These are phyloP conservation scores for Cynopterus sphinx DNA, from an alignment of 2,797 vertebrate genomes.

Conservation along the genomic window DNA sequence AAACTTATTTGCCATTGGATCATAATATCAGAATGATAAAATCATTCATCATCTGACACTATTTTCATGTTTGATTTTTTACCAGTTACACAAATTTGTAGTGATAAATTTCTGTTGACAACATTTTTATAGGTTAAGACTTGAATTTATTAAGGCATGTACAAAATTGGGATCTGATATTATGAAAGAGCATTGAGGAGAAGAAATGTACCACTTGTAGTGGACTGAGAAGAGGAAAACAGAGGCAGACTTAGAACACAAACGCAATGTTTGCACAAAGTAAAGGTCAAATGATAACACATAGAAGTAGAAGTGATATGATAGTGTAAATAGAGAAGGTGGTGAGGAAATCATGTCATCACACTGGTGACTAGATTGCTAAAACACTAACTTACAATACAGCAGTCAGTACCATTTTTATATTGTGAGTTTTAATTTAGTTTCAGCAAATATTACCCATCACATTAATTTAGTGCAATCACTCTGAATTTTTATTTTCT, in stretches of 20 bases:
- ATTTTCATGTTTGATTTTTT: slow-evolving; percentile 26
- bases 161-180: not conserved
- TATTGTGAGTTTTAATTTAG: not conserved
- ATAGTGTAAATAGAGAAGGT: not conserved
- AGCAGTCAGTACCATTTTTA: not conserved
- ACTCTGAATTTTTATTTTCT: not conserved
- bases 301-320: not conserved
- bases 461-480: not conserved
- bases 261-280: not conserved
- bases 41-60: not conserved
- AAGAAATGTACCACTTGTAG: not conserved
- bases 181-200: not conserved
- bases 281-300: not conserved
- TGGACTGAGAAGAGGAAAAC: not conserved
- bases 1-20: not conserved
- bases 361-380: not conserved
- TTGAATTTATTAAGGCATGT: not conserved
- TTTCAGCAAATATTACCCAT: not conserved
- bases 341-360: fast-evolving
- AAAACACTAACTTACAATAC: not conserved
- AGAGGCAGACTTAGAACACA: not conserved
- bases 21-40: not conserved
- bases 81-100: not conserved
- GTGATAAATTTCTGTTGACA: not conserved
- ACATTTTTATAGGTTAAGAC: not conserved